These are phyloP conservation scores for Watsonalla cultraria DNA, from an alignment of 2,888 invertebrate species.

Conservation along the genomic window DNA sequence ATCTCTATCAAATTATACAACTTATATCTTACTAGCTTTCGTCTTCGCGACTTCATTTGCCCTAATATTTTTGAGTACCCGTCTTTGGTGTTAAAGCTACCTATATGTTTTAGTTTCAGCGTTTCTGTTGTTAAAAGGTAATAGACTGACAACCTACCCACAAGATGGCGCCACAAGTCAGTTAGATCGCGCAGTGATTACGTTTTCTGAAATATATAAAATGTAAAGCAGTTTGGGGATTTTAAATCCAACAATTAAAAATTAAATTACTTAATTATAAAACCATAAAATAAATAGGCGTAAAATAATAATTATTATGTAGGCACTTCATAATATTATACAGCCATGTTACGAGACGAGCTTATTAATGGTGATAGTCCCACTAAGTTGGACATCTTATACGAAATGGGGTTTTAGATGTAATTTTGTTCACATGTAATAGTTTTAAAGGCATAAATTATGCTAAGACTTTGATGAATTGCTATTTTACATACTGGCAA, in stretches of 20 bases:
- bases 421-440: neutral
- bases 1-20: neutral
- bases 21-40: constrained; percentile 6
- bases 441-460: neutral
- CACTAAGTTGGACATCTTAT: neutral
- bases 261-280: neutral
- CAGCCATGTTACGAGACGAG: neutral
- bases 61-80: neutral
- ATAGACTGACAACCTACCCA: too few relatives aligned
- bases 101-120: too few relatives aligned
- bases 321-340: neutral
- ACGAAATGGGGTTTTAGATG: neutral
- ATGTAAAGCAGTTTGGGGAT: too few relatives aligned
- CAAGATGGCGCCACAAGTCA: too few relatives aligned
- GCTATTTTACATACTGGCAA: neutral
- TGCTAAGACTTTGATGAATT: neutral
- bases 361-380: neutral
- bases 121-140: too few relatives aligned
- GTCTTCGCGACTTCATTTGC: neutral
- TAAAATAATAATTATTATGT: neutral
- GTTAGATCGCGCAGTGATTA: too few relatives aligned
- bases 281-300: neutral
- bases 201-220: too few relatives aligned
- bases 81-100: too few relatives aligned
- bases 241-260: too few relatives aligned